These are phyloP conservation scores for Corythaeola cristata DNA, from an alignment of 2,113 vertebrate species.

Conservation along the genomic window DNA sequence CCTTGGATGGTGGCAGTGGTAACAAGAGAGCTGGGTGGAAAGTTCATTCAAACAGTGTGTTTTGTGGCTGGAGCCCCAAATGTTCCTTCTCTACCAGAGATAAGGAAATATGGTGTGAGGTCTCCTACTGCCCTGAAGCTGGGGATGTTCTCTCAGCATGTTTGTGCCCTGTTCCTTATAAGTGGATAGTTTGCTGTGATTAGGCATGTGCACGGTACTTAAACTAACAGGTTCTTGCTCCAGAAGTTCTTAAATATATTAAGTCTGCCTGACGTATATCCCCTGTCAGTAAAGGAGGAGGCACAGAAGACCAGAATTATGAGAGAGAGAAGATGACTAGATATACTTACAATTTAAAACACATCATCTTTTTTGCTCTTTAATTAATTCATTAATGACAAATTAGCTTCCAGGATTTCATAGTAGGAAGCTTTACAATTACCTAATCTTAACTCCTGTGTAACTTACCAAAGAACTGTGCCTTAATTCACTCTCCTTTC, in stretches of 20 bases:
- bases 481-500: not conserved
- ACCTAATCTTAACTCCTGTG: slow-evolving; percentile 3
- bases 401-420: slow-evolving; percentile 22
- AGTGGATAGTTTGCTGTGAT: not conserved
- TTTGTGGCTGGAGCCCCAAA: not conserved
- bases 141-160: rapidly evolving
- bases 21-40: not conserved
- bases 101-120: not conserved
- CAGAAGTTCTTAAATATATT: not conserved
- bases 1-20: not conserved
- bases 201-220: too few relatives aligned
- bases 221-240: not conserved
- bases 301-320: not conserved
- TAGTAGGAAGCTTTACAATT: slow-evolving; percentile 1
- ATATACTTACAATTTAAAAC: not conserved
- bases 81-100: not conserved
- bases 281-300: not conserved
- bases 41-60: not conserved
- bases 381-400: slow-evolving; percentile 46
- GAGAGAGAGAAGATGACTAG: not conserved
- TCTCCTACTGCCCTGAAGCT: rapidly evolving
- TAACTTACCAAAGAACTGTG: not conserved
- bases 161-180: not conserved
- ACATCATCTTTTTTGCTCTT: not conserved
- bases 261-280: not conserved